phyloP scores from a whole-genome alignment of 2,888 invertebrate species.

The Cyrtodaria siliqua region DNA sequence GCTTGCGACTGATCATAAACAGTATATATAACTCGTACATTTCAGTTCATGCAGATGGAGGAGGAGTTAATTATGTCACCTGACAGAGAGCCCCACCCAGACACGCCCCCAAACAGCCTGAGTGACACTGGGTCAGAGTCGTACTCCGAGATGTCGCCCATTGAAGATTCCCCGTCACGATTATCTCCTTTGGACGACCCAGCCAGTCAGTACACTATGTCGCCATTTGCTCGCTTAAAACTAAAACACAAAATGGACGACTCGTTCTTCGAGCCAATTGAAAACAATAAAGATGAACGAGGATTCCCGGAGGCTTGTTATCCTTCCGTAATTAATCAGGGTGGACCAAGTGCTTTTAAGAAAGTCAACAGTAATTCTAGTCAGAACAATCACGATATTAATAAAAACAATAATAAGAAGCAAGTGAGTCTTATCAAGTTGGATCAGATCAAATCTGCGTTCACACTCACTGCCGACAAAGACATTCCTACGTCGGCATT shows the following conservation, averaged over 20 bases:
- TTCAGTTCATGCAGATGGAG: constrained; percentile 44
- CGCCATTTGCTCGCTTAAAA: constrained; percentile 46
- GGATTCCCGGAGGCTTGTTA: constrained; percentile 14
- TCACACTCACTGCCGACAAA: constrained; percentile 54
- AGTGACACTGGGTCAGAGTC: constrained; percentile 37
- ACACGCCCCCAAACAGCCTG: constrained; percentile 9
- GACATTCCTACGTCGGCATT: constrained; percentile 51
- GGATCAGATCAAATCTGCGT: constrained; percentile 77
- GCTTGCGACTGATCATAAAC: no score
- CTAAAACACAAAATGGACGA: constrained; percentile 46
- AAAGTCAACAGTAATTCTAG: constrained; percentile 42
- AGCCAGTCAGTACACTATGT: constrained; percentile 24
- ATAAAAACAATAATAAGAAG: constrained; percentile 18
- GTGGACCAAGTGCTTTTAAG: constrained; percentile 50
- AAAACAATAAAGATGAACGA: constrained; percentile 12
- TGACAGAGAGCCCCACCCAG: constrained; percentile 5
- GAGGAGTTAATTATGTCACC: constrained; percentile 33
- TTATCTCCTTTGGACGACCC: no score
- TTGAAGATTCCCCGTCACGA: constrained; percentile 23
- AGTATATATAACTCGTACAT: no score
- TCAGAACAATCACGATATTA: constrained; percentile 29
- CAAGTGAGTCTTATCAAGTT: constrained; percentile 69
- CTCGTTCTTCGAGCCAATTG: constrained; percentile 41
- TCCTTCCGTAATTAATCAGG: constrained; percentile 19
- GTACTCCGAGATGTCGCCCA: constrained; percentile 29